Evolutionary conservation across 2,888 invertebrate species (phyloP).

Genomic region (Folsomia manolachei): DNA sequence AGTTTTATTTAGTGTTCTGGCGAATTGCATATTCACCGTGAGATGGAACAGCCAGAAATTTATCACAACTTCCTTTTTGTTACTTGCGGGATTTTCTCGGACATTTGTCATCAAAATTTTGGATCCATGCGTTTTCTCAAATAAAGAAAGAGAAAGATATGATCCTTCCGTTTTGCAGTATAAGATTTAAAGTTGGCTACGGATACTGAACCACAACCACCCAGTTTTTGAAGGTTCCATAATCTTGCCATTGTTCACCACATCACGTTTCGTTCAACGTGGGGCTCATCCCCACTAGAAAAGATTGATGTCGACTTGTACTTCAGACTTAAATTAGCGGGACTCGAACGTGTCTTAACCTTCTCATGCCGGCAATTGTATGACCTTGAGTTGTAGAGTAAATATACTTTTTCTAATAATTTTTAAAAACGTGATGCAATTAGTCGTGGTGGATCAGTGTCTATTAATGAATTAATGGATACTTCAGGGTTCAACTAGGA

Average conservation of each 20-base stretch:
- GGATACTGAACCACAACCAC: too few relatives aligned
- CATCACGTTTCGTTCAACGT: constrained; percentile 5
- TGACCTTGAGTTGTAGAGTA: background rate
- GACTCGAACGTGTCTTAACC: background rate
- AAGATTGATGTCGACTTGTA: background rate
- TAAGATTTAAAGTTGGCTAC: too few relatives aligned
- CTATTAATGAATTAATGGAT: background rate
- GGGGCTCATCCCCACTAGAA: background rate
- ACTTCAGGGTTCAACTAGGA: background rate
- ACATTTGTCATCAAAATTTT: background rate
- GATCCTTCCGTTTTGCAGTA: too few relatives aligned
- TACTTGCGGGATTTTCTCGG: too few relatives aligned
- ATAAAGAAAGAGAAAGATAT: too few relatives aligned
- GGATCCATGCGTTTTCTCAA: too few relatives aligned
- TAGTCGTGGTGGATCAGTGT: background rate
- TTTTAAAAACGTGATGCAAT: background rate
- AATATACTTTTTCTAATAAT: background rate
- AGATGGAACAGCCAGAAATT: background rate
- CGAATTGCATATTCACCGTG: too few relatives aligned
- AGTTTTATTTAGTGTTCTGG: too few relatives aligned
- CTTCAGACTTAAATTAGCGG: background rate
- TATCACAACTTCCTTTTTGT: background rate
- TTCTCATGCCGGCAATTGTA: background rate
- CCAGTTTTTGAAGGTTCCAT: background rate
- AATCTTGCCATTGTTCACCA: constrained; percentile 5